Conservation (phyloP, 2,797 vertebrate genomes). For the Acrossocheilus wenchowensis region DNA sequence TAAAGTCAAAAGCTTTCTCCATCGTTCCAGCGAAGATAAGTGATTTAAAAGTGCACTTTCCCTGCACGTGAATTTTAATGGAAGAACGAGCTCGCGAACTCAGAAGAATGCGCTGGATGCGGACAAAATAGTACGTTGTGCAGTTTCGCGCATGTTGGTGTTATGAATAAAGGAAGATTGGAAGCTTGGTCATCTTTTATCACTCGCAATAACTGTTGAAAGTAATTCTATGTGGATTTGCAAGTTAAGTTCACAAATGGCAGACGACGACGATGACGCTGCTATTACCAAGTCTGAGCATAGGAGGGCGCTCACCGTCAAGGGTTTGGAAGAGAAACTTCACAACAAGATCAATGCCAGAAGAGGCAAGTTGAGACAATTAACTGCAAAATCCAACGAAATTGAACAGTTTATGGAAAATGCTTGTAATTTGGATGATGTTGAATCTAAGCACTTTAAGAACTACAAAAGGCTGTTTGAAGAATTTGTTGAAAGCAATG, state of each 20-base stretch:
- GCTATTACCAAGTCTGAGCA: neutral
- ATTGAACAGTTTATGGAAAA: conserved; percentile 29
- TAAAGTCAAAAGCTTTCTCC: neutral
- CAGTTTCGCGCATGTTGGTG: no score
- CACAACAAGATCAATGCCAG: neutral
- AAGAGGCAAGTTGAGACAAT: conserved; percentile 40
- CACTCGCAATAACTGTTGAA: neutral
- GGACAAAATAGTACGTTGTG: neutral
- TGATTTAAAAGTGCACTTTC: neutral
- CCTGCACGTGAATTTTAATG: neutral
- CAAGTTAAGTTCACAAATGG: neutral
- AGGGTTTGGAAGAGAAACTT: conserved; percentile 33
- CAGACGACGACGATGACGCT: neutral
- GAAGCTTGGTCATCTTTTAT: neutral
- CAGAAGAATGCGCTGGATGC: neutral
- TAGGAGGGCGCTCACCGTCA: conserved; percentile 1
- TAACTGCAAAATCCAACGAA: conserved; percentile 40
- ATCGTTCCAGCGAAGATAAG: neutral
- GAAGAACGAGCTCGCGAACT: no score
- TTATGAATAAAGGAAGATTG: neutral
- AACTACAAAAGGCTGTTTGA: neutral
- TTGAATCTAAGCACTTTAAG: neutral
- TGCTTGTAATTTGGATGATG: neutral
- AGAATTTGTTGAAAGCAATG: conserved; percentile 15
- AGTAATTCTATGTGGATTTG: neutral